These are phyloP conservation scores for Hydraecia micacea DNA, from an alignment of 2,888 invertebrate species.

Conservation along the genomic window DNA sequence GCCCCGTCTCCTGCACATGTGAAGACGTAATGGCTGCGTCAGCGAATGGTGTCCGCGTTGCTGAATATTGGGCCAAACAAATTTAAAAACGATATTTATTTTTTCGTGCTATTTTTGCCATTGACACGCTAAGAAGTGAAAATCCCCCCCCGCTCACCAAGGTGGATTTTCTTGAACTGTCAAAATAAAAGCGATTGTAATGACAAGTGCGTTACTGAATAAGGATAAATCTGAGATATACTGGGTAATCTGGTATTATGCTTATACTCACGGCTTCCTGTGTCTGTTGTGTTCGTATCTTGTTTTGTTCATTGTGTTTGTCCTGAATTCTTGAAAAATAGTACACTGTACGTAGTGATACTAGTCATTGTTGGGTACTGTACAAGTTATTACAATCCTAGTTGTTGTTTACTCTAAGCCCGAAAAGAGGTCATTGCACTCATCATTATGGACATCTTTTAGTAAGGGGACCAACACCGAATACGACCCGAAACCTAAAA, in stretches of 20 bases:
- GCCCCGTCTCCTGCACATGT: not conserved
- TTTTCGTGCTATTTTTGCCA: not conserved
- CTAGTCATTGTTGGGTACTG: not conserved
- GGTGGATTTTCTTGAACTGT: constrained; percentile 1
- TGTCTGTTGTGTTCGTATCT: constrained; percentile 13
- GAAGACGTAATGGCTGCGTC: not conserved
- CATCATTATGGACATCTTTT: not conserved
- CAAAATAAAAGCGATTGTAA: not conserved
- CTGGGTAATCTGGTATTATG: constrained; percentile 16
- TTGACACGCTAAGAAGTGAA: not conserved
- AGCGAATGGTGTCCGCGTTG: not conserved
- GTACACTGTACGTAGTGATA: not conserved
- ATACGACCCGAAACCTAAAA: not conserved
- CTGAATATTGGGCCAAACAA: not conserved
- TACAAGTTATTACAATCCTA: not conserved
- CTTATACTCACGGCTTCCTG: constrained; percentile 28
- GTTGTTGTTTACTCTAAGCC: not conserved
- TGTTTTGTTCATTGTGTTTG: constrained; percentile 24
- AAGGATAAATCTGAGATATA: constrained; percentile 1
- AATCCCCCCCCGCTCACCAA: not conserved
- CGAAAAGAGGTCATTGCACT: not conserved
- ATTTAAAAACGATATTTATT: not conserved
- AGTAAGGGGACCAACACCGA: not conserved
- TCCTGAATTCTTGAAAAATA: constrained; percentile 3
- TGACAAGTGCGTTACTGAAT: not conserved